These are phyloP conservation scores for Phengaris alcon DNA, from an alignment of 2,888 invertebrate species.

Conservation along the genomic window DNA sequence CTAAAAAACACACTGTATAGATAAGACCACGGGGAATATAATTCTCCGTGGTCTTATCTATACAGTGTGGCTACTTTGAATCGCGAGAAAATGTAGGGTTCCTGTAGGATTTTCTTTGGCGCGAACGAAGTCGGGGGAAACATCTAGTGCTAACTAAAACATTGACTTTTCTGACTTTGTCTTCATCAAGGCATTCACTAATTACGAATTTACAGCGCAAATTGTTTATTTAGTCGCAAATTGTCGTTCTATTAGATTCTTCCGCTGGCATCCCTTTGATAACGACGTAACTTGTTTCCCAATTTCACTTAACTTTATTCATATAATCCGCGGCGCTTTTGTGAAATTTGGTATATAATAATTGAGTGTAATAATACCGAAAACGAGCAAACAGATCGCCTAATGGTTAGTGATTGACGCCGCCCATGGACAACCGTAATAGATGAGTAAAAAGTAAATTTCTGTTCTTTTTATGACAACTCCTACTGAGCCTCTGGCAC, in stretches of 20 bases:
- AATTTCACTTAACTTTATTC: not conserved
- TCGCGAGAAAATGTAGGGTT: too few relatives aligned
- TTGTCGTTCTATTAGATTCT: constrained; percentile 14
- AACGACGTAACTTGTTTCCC: not conserved
- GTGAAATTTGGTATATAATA: not conserved
- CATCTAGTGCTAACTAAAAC: not conserved
- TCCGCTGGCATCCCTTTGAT: constrained; percentile 2
- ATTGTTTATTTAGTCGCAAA: constrained; percentile 5
- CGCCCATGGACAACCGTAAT: too few relatives aligned
- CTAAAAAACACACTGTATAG: too few relatives aligned
- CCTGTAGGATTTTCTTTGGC: too few relatives aligned
- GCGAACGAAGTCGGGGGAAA: too few relatives aligned
- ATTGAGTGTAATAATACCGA: not conserved
- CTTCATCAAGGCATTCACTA: not conserved
- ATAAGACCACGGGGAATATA: too few relatives aligned
- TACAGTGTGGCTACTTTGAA: too few relatives aligned
- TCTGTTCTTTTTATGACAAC: too few relatives aligned
- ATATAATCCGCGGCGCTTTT: not conserved
- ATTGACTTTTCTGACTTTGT: not conserved
- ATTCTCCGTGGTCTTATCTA: too few relatives aligned
- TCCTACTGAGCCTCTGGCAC: too few relatives aligned
- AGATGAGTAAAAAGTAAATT: too few relatives aligned
- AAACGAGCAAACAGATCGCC: not conserved
- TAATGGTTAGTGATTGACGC: too few relatives aligned
- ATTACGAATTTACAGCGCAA: not conserved